Evolutionary conservation across 2,888 invertebrate species (phyloP).

Genomic region (Glaucopsyche alexis): DNA sequence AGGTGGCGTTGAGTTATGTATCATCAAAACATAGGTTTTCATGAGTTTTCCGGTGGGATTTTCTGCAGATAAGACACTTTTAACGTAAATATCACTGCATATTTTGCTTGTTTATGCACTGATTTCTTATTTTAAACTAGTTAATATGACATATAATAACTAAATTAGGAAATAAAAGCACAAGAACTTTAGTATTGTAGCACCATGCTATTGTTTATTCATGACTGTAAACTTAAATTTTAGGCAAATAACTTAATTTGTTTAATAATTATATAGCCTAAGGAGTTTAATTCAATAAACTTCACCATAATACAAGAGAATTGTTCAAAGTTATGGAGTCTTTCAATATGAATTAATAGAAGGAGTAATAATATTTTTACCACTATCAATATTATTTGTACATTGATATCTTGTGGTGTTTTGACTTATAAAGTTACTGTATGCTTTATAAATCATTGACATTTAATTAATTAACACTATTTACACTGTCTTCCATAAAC

Average conservation of each 20-base stretch:
- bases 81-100: conserved; percentile 48
- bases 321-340: not conserved
- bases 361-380: not conserved
- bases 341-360: not conserved
- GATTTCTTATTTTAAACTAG: conserved; percentile 36
- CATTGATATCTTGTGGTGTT: not conserved
- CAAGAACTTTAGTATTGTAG: conserved; percentile 63
- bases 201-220: conserved; percentile 68
- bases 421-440: not conserved
- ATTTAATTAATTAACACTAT: not conserved
- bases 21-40: conserved; percentile 77
- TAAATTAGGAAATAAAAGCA: conserved; percentile 57
- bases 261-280: not conserved
- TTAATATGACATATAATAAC: conserved; percentile 39
- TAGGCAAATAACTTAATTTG: conserved; percentile 46
- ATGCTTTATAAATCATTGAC: not conserved
- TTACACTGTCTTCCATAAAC: not conserved
- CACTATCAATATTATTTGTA: not conserved
- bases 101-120: conserved; percentile 39
- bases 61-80: conserved; percentile 57
- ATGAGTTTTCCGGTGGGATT: conserved; percentile 77
- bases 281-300: not conserved
- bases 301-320: not conserved
- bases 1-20: conserved; percentile 74
- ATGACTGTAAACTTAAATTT: conserved; percentile 53